phyloP scores from a whole-genome alignment of 2,888 invertebrate species.

The Myopa testacea region DNA sequence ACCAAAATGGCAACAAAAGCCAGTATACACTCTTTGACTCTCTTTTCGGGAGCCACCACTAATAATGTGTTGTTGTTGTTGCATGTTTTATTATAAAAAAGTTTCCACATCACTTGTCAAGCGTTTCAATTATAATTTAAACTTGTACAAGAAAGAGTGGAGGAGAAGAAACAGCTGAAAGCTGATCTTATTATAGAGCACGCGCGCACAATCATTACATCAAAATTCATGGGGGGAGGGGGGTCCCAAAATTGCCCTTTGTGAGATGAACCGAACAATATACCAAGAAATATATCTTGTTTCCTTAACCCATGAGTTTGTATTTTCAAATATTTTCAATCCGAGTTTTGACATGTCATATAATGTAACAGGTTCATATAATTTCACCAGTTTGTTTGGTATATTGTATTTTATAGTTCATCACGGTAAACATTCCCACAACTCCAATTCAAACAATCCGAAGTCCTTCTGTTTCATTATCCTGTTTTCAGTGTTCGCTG shows the following conservation, averaged over 20 bases:
- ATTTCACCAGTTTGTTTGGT: too few species aligned
- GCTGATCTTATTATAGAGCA: slow-evolving; percentile 54
- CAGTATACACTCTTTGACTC: neutral
- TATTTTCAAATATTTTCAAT: too few species aligned
- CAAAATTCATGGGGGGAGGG: neutral
- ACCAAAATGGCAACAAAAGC: slow-evolving; percentile 11
- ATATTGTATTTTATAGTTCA: too few species aligned
- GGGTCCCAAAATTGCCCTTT: neutral
- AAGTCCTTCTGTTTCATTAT: too few species aligned
- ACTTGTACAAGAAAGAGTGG: slow-evolving; percentile 42
- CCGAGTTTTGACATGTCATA: too few species aligned
- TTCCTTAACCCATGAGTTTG: too few species aligned
- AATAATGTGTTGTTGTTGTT: slow-evolving; percentile 35
- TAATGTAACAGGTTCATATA: too few species aligned
- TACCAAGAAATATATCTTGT: too few species aligned
- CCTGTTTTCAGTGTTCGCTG: too few species aligned
- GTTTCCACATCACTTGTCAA: slow-evolving; percentile 69
- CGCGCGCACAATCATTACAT: slow-evolving; percentile 55
- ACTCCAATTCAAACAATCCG: too few species aligned
- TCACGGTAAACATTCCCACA: too few species aligned
- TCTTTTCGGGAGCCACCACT: slow-evolving; percentile 13
- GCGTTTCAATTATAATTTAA: slow-evolving; percentile 63
- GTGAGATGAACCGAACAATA: too few species aligned
- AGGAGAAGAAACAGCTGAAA: slow-evolving; percentile 52
- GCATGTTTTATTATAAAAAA: slow-evolving; percentile 58